Base-by-base conservation (phyloP, 92 coral and sea anemone species). In the Palythoa grandiflora region DNA sequence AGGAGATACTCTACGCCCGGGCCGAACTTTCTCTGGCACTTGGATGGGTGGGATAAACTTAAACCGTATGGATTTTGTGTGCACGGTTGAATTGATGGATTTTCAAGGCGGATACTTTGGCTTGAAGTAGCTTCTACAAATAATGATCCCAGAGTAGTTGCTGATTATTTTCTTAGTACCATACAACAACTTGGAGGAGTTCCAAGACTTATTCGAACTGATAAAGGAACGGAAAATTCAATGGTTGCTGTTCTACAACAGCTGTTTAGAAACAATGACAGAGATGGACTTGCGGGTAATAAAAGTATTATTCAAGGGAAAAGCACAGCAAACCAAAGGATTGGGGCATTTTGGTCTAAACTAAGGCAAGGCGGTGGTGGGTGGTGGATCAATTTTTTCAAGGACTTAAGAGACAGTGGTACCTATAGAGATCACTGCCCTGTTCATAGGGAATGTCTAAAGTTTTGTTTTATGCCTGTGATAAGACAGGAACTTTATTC, bases 311-410 rank as follows among this genome's bases (percentile, higher is more conserved):
- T 91, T 60, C 76, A 66, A 55, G 91, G 91, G 20, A 79, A 87
- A 87, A 91, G 93, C 80, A 77, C 84, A 55, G 89, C 84, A 28
- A 89, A 92, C 70, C 94, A 92, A 55, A 59, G 94, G 80, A 92
- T 89, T 37, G 94, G 85, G 76, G 89, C 94, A 53, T 92, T 70
- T 73, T 92, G 94, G 94, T 92, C 94, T 14, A 85, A 92, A 40
- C 83, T 79, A 52, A 75, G 28, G 61, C 79, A 77, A 38, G 93
- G 91, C 2, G 91, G 91, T 53, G 93, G 90, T 35, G 93, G 90
- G 40, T 90, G 90, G 90, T 91, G 94, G 91, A 61, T 88, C 20
- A 91, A 91, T 80, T 54, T 88, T 20, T 91, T 91, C 60, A 83
- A 84, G 68, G 94, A 91, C 68, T 75, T 87, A 0, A 81, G 93